These are phyloP conservation scores for Aptenodytes patagonicus DNA, from an alignment of 2,113 vertebrate species.

Conservation along the genomic window DNA sequence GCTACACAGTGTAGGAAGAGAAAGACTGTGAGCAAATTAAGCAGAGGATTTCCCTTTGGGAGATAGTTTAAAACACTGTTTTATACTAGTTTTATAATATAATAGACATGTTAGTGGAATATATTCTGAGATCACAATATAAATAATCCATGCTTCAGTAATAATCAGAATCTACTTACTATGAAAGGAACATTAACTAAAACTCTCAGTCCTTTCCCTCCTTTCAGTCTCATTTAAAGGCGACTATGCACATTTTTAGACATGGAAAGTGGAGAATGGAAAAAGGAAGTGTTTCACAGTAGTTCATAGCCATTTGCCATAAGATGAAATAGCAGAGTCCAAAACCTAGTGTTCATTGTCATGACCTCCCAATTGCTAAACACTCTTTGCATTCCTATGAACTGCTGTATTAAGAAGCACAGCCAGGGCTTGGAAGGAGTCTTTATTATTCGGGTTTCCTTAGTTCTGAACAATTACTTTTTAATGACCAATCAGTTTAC, in stretches of 20 bases:
- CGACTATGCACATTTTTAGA: neutral
- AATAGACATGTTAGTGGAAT: neutral
- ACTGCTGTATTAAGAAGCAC: neutral
- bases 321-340: neutral
- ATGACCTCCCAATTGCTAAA: neutral
- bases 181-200: neutral
- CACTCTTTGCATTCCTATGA: neutral
- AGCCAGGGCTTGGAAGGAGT: neutral
- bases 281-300: neutral
- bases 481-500: neutral
- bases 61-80: neutral
- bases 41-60: neutral
- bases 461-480: neutral
- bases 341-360: neutral
- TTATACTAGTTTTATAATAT: neutral
- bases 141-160: neutral
- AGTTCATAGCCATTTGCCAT: neutral
- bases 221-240: neutral
- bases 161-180: neutral
- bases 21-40: neutral
- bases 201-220: neutral
- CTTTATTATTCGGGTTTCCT: neutral
- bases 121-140: neutral
- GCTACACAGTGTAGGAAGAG: neutral
- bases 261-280: neutral